Evolutionary conservation across 2,113 vertebrate species (phyloP), one percentile per base, ranked within the genome.

Genomic region (Anguilla rostrata): DNA sequence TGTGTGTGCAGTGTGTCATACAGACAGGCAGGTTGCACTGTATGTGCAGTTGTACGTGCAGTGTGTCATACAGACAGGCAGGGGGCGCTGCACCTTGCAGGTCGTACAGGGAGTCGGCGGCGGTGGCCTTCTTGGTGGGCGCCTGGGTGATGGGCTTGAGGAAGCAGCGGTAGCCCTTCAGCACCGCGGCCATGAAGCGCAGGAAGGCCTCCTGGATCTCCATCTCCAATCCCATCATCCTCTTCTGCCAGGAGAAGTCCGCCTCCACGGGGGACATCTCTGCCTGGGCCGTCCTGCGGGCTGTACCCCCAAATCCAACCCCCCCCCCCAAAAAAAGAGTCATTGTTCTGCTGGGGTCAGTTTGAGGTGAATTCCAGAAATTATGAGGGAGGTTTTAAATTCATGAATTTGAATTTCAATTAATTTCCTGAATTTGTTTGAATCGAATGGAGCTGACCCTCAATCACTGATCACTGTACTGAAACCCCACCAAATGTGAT

Each of bases 201-300:
- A 99, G 95, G 92, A 99, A 99, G 53, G 97, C 94, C 87, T 99
- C 98, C 88, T 99, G 98, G 91, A 99, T 97, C 91, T 99, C 98
- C 97, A 98, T 97, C 93, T 99, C 98, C 9, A 99, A 92, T 26
- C 96, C 93, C 0, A 84, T 98, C 95, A 95, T 98, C 93, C 97
- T 99, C 92, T 98, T 99, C 87, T 98, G 97, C 98, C 97, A 99
- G 3, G 97, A 97, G 89, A 99, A 99, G 91, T 99, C 98, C 16
- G 97, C 98, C 90, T 99, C 98, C 60, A 99, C 98, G 78, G 98
- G 98, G 39, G 97, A 97, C 97, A 99, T 97, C 90, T 99, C 92
- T 86, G 98, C 97, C 83, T 96, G 96, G 18, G 94, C 88, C 5
- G 94, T 93, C 85, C 93, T 95, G 87, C 95, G 95, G 78, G 97